A percentile compares a stretch with the other conserved stretches of the same genome.
phyloP scores from a whole-genome alignment of 2,888 invertebrate genomes.

The Tipula lateralis region DNA sequence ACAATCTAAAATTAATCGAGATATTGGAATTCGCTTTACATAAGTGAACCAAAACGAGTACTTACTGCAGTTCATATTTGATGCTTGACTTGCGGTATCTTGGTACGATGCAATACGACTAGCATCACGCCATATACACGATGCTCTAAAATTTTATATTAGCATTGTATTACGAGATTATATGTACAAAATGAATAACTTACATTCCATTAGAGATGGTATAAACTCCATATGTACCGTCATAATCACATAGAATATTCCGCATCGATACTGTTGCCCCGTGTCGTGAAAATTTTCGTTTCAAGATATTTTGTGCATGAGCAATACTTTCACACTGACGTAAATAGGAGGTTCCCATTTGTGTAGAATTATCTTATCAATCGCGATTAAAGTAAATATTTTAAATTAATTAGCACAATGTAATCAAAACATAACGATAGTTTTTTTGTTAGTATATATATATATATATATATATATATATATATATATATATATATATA shows the following conservation, averaged over 20 bases:
- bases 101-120: conserved; percentile 55
- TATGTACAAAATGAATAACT: conserved; percentile 40
- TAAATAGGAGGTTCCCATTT: conserved; percentile 56
- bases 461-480: too few relatives aligned
- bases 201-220: conserved; percentile 55
- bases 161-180: not conserved
- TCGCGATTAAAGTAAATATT: not conserved
- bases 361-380: conserved; percentile 48
- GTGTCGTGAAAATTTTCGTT: conserved; percentile 55
- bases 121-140: conserved; percentile 59
- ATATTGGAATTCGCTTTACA: not conserved
- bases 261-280: conserved; percentile 56
- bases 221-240: conserved; percentile 60
- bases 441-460: too few relatives aligned
- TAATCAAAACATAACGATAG: not conserved
- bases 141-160: conserved; percentile 48
- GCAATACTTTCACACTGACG: conserved; percentile 63
- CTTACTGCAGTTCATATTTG: conserved; percentile 56
- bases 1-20: conserved; percentile 51
- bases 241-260: conserved; percentile 57
- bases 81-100: conserved; percentile 42
- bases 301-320: conserved; percentile 52
- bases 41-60: conserved; percentile 40
- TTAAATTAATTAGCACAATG: not conserved
- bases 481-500: too few relatives aligned